Percentiles rank a stretch among this genome's conserved stretches.
phyloP scores from a whole-genome alignment of 23 tunicate species.

The Clavelina lepadiformis region DNA sequence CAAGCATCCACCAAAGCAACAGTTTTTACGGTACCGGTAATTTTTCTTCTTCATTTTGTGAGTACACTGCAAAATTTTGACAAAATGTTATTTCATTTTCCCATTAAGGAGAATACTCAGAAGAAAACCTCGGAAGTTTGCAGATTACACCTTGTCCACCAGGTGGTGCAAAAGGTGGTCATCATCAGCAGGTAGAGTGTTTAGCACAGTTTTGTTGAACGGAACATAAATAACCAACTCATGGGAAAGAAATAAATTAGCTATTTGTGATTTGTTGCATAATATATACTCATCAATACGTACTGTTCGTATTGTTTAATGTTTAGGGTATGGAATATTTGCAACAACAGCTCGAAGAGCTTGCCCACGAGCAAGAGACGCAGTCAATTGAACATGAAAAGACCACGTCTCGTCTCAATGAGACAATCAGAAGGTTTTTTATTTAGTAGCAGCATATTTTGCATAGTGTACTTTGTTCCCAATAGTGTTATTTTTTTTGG shows the following conservation, averaged over 20 bases:
- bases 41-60: neutral
- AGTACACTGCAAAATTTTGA: neutral
- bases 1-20: neutral
- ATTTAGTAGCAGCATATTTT: too few species aligned
- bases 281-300: too few species aligned
- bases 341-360: conserved; percentile 64
- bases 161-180: too few species aligned
- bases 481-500: too few species aligned
- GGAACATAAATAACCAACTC: too few species aligned
- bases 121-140: neutral
- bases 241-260: too few species aligned
- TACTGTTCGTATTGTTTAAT: too few species aligned
- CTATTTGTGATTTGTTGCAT: too few species aligned
- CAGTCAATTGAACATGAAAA: conserved; percentile 40
- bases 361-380: conserved; percentile 61
- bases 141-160: too few species aligned
- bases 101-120: neutral
- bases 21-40: neutral
- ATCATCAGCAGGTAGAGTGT: too few species aligned
- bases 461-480: too few species aligned
- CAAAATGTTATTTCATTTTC: neutral
- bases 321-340: conserved; percentile 59
- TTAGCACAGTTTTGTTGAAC: too few species aligned
- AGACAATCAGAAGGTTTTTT: conserved; percentile 33
- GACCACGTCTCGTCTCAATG: conserved; percentile 28